phyloP scores from a whole-genome alignment of 2,113 vertebrate genomes.

The Patagioenas fasciata region DNA sequence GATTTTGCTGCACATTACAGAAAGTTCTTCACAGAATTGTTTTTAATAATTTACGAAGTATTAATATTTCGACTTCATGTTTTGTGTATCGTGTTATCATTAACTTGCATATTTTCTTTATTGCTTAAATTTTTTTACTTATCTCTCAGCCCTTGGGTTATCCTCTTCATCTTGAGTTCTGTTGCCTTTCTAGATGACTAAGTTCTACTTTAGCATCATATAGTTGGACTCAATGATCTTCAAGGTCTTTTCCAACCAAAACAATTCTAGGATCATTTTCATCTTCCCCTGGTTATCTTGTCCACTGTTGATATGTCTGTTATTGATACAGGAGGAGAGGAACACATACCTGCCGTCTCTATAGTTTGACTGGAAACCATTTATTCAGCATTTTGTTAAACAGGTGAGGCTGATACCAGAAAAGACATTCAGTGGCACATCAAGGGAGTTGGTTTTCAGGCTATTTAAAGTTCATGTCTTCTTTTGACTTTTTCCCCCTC shows the following conservation, averaged over 20 bases:
- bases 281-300: background rate
- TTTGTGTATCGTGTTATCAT: background rate
- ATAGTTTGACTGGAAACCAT: background rate
- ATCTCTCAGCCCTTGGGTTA: background rate
- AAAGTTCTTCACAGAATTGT: background rate
- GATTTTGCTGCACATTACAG: background rate
- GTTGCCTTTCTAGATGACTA: background rate
- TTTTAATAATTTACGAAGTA: background rate
- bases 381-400: background rate
- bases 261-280: background rate
- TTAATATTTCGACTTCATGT: background rate
- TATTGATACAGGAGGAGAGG: background rate
- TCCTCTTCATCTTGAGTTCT: background rate
- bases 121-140: background rate
- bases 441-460: background rate
- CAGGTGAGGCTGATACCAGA: background rate
- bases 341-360: background rate
- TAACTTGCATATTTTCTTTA: background rate
- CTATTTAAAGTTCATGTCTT: background rate
- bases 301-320: background rate
- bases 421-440: background rate
- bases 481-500: background rate
- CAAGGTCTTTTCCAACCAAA: too few relatives aligned
- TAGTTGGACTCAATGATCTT: too few relatives aligned
- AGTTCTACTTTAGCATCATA: background rate